A percentile compares a stretch with the other conserved stretches of the same genome.
These are phyloP conservation scores for Acrocephalus arundinaceus DNA, from an alignment of 2,113 vertebrate species.

Conservation along the genomic window DNA sequence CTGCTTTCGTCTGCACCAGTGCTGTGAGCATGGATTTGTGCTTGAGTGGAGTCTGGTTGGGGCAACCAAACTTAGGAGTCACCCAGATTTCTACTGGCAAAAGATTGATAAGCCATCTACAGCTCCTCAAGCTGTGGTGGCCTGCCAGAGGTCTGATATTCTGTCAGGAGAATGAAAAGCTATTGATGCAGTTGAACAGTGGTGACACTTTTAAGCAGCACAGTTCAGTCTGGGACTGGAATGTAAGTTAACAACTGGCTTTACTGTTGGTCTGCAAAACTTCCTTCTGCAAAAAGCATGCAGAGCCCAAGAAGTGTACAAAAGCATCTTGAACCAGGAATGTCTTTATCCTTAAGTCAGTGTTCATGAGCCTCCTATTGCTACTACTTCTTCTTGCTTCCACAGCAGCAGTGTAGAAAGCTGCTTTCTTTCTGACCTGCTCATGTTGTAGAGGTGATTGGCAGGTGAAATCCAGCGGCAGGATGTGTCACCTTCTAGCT, in stretches of 20 bases:
- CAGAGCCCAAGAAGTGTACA: not conserved
- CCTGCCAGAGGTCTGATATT: not conserved
- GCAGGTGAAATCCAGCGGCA: not conserved
- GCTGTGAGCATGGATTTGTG: not conserved
- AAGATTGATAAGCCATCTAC: not conserved
- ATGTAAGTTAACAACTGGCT: not conserved
- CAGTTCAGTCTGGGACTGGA: not conserved
- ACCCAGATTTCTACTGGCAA: not conserved
- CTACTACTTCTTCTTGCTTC: not conserved
- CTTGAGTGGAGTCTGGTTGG: not conserved
- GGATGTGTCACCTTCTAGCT: rapidly evolving
- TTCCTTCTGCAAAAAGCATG: rapidly evolving
- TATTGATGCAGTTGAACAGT: not conserved
- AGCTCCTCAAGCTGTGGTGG: not conserved
- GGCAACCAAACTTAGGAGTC: not conserved
- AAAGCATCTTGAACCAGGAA: not conserved
- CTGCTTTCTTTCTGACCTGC: not conserved
- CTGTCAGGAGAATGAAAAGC: not conserved
- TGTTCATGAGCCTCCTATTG: not conserved
- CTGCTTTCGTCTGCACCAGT: not conserved
- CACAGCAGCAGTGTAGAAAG: not conserved
- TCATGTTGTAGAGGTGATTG: not conserved
- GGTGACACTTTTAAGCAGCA: not conserved
- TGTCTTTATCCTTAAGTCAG: not conserved
- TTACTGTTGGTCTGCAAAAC: not conserved